Base-by-base conservation (phyloP, 2,888 invertebrate species). In the Ferrisia virgata region DNA sequence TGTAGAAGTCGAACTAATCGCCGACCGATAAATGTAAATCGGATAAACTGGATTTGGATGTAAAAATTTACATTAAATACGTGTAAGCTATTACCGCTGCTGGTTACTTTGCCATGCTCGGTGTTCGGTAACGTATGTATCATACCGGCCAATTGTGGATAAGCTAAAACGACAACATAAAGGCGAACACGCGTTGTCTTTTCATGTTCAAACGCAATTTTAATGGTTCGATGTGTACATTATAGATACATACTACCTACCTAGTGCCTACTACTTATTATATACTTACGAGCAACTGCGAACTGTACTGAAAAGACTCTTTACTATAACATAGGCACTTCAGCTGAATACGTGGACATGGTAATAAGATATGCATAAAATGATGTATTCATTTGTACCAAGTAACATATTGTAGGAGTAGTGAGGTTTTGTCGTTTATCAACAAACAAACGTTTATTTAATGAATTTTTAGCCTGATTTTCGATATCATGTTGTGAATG, bases 11-110 rank as follows among this genome's bases (percentile, higher is more conserved):
- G 72, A 33, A 80, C 80, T 80, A 80, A 80, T 80, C 80, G 80
- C 80, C 47, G 53, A 43, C 82, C 64, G 83, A 76, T 83, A 72
- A 72, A 83, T 83, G 83, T 43, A 64, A 83, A 83, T 83, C 76
- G 58, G 72, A 43, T 69, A 72, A 83, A 83, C 83, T 83, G 83
- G 83, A 83, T 83, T 83, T 69, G 76, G 83, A 83, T 76, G 83
- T 83, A 83, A 83, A 47, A 83, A 83, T 83, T 83, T 83, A 83
- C 83, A 83, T 83, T 83, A 83, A 83, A 83, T 76, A 72, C 43
- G 76, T 69, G 83, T 83, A 69, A 64, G 80, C 43, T 31, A 80
- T 80, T 47, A 80, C 80, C 36, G 40, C 78, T 79, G 40, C 78
- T 40, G 40, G 79, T 47, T 40, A 47, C 79, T 43, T 9, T n/a